phyloP scores from a whole-genome alignment of 2,888 invertebrate genomes.

The Chloromyia formosa region DNA sequence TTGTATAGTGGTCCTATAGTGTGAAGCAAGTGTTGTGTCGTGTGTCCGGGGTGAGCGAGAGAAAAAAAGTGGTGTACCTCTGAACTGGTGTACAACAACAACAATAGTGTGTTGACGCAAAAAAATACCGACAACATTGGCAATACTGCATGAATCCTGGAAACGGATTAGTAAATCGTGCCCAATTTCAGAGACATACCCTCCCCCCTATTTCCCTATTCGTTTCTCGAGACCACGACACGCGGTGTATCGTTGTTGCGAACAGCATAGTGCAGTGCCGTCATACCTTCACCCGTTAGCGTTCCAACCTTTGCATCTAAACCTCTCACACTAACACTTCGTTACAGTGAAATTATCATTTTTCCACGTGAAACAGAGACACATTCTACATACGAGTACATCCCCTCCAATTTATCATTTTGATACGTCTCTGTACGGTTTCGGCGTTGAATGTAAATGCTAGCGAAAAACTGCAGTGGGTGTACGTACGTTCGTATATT shows the following conservation, averaged over 20 bases:
- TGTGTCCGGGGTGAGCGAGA: constrained; percentile 13
- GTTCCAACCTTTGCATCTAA: not conserved
- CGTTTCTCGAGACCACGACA: not conserved
- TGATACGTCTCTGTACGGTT: not conserved
- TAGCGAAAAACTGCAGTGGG: not conserved
- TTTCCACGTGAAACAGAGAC: not conserved
- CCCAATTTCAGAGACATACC: not conserved
- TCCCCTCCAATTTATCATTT: constrained; percentile 26
- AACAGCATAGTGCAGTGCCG: constrained; percentile 16
- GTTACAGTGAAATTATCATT: not conserved
- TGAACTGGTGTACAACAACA: not conserved
- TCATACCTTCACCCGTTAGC: not conserved
- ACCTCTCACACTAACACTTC: constrained; percentile 22
- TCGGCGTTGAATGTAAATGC: not conserved
- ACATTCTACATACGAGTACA: not conserved
- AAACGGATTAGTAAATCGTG: not conserved
- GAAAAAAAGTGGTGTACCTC: not conserved
- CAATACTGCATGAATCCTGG: not conserved
- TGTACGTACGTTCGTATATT: constrained; percentile 8
- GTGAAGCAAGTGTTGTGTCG: constrained; percentile 17
- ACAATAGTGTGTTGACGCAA: constrained; percentile 2
- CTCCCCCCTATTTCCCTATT: not conserved
- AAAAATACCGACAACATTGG: constrained; percentile 3
- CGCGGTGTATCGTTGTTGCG: not conserved
- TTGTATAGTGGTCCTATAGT: constrained; percentile 13